Evolutionary conservation across 2,888 invertebrate species (phyloP).

Genomic region (Ariolimax columbianus): DNA sequence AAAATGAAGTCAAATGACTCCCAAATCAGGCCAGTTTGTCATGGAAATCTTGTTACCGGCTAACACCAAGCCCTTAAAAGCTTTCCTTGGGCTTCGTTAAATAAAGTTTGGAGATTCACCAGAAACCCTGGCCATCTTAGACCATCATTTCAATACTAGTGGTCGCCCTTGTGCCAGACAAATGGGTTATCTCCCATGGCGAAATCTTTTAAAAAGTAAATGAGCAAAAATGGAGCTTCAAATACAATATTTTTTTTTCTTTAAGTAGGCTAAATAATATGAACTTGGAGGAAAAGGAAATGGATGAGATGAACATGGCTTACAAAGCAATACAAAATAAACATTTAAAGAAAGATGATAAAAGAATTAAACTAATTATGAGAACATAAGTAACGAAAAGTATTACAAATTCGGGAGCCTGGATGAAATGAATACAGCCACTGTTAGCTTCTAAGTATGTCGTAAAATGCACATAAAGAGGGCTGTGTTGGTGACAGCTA

Average conservation of each 20-base stretch:
- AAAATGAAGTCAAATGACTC: constrained; percentile 44
- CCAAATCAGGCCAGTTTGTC: constrained; percentile 44
- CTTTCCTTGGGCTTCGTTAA: constrained; percentile 43
- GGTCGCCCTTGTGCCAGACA: constrained; percentile 43
- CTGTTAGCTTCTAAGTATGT: too few species aligned
- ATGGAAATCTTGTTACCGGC: constrained; percentile 40
- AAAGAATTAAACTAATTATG: too few species aligned
- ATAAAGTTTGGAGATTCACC: constrained; percentile 32
- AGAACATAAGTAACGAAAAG: too few species aligned
- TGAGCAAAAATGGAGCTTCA: background rate
- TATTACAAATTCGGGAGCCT: background rate
- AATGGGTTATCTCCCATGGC: constrained; percentile 44
- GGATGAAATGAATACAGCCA: too few species aligned
- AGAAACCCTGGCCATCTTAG: constrained; percentile 40
- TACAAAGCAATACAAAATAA: too few species aligned
- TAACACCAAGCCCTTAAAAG: constrained; percentile 41
- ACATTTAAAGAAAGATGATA: too few species aligned
- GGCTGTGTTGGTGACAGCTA: too few species aligned
- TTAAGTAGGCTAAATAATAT: too few species aligned
- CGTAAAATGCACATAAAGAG: too few species aligned
- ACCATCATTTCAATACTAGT: constrained; percentile 40
- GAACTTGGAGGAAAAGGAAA: too few species aligned
- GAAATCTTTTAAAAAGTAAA: constrained; percentile 25
- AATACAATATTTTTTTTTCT: too few species aligned
- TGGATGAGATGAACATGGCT: too few species aligned